Conservation (phyloP, 2,797 vertebrate species). For the Spinus olivaceus region DNA sequence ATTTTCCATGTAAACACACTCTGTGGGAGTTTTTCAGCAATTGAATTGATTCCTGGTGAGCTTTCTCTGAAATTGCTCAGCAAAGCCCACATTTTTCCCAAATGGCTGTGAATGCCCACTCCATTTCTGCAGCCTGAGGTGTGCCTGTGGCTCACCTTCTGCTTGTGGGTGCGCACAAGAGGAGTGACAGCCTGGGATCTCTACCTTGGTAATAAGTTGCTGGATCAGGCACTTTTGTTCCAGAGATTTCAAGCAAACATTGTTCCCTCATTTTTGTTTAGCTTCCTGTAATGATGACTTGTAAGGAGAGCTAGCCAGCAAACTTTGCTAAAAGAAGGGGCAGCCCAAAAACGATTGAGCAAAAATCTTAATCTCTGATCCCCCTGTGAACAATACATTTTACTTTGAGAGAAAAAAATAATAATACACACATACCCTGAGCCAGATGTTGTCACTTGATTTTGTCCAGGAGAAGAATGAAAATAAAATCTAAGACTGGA, state of each 20-base stretch:
- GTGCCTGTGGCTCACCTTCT: neutral
- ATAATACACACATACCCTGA: neutral
- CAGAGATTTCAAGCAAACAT: neutral
- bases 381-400: conserved; percentile 54
- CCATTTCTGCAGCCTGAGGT: neutral
- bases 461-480: conserved; percentile 32
- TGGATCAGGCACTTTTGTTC: neutral
- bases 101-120: neutral
- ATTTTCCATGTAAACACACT: neutral
- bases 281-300: conserved; percentile 39
- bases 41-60: neutral
- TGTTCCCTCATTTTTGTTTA: neutral
- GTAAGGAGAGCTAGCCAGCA: conserved; percentile 3
- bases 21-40: neutral
- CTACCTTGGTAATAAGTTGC: neutral
- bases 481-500: conserved; percentile 14
- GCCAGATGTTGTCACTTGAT: conserved; percentile 54
- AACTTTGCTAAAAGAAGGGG: neutral
- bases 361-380: conserved; percentile 30
- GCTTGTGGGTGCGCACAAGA: neutral
- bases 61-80: neutral
- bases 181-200: neutral
- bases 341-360: conserved; percentile 51
- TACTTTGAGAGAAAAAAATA: conserved; percentile 19
- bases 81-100: neutral